Percentiles rank a stretch among this genome's conserved stretches.
Evolutionary conservation across 2,888 invertebrate species (phyloP).

Genomic region (Meganola albula): DNA sequence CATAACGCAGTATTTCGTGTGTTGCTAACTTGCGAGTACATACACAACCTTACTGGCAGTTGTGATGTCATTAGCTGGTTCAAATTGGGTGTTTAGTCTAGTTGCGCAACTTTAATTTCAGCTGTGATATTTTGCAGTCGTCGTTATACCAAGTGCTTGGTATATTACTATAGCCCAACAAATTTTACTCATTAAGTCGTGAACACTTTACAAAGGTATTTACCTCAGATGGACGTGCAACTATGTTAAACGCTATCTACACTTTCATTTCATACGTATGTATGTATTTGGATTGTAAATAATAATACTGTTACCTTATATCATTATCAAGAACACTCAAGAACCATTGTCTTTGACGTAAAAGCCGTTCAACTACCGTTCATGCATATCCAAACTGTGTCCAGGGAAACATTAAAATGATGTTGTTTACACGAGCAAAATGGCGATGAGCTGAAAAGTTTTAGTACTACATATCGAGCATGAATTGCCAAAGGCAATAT

Average conservation of each 20-base stretch:
- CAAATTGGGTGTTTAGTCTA: slow-evolving; percentile 25
- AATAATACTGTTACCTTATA: no score
- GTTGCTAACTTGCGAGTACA: slow-evolving; percentile 9
- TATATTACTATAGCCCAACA: no score
- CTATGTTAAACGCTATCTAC: no score
- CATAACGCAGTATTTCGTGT: slow-evolving; percentile 36
- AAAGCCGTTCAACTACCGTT: slow-evolving; percentile 31
- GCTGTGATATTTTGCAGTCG: slow-evolving; percentile 23
- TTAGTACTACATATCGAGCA: no score
- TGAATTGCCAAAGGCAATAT: no score
- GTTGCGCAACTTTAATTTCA: slow-evolving; percentile 21
- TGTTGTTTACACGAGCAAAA: slow-evolving; percentile 37
- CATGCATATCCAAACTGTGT: slow-evolving; percentile 34
- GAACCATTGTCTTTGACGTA: no score
- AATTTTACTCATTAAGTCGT: no score
- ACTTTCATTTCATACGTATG: no score
- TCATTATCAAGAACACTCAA: no score
- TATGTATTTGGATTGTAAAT: no score
- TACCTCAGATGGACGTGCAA: no score
- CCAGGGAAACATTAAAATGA: slow-evolving; percentile 37
- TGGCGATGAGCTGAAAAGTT: slow-evolving; percentile 33
- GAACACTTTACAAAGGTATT: no score
- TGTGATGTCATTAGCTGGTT: slow-evolving; percentile 28
- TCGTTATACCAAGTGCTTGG: slow-evolving; percentile 22
- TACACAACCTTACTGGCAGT: slow-evolving; percentile 29